Evolutionary conservation across 92 coral and sea anemone genomes (phyloP).

Genomic region (Micromussa lordhowensis): DNA sequence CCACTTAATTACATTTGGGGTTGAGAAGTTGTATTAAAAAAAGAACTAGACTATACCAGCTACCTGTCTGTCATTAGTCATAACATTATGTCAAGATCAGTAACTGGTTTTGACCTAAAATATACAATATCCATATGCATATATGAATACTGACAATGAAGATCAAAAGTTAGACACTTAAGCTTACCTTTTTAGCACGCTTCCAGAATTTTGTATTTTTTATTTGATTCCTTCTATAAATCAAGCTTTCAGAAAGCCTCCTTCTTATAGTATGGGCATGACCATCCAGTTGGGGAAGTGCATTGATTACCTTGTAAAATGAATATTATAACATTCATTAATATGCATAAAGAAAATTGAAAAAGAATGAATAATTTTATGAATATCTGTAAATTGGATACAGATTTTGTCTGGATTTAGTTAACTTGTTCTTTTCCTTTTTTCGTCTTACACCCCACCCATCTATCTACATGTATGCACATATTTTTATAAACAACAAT

Average conservation of each 20-base stretch:
- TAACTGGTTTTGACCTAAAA: too few species aligned
- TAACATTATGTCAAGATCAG: too few species aligned
- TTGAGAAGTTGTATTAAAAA: too few species aligned
- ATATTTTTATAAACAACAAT: too few species aligned
- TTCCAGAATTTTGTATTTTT: slow-evolving; percentile 8
- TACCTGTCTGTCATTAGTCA: too few species aligned
- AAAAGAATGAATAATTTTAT: not conserved
- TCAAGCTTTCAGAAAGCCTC: slow-evolving; percentile 29
- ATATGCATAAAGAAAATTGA: not conserved
- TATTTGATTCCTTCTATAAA: slow-evolving; percentile 8
- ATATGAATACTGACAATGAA: not conserved
- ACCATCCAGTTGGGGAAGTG: slow-evolving; percentile 26
- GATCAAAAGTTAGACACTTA: not conserved
- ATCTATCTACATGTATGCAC: too few species aligned
- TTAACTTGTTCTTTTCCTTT: too few species aligned
- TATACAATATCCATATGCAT: too few species aligned
- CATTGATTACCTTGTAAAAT: slow-evolving; percentile 25
- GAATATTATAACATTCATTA: slow-evolving; percentile 2
- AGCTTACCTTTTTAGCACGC: slow-evolving; percentile 4
- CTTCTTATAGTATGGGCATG: slow-evolving; percentile 14
- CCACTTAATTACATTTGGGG: too few species aligned
- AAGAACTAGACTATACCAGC: too few species aligned
- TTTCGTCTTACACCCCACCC: too few species aligned
- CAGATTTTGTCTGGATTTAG: slow-evolving; percentile 11
- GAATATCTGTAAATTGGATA: slow-evolving; percentile 2